phyloP scores from a whole-genome alignment of 1,140 invertebrate species.

The Aleiodes sp. region DNA sequence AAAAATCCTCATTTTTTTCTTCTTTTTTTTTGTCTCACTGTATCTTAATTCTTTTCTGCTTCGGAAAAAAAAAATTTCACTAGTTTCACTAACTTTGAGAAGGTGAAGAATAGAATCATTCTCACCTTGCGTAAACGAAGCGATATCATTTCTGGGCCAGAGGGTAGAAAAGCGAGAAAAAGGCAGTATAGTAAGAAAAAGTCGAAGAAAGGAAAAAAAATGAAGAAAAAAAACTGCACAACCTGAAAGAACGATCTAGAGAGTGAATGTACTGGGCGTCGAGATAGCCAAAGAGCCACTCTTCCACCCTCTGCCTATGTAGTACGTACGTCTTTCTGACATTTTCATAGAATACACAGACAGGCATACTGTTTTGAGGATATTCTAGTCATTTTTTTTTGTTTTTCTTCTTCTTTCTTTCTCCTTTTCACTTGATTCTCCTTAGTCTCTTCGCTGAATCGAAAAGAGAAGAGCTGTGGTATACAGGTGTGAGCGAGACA shows the following conservation, averaged over 20 bases:
- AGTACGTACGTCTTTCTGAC: conserved; percentile 10
- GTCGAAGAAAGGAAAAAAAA: neutral
- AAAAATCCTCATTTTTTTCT: conserved; percentile 39
- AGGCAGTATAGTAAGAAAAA: conserved; percentile 22
- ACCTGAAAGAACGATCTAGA: conserved; percentile 37
- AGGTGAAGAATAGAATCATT: neutral
- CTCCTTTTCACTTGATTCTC: neutral
- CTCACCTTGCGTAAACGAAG: conserved; percentile 30
- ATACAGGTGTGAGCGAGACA: neutral
- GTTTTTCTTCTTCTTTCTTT: neutral
- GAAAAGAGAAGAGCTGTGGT: neutral
- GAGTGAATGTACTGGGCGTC: conserved; percentile 45
- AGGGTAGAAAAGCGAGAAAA: conserved; percentile 23
- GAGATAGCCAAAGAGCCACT: conserved; percentile 33
- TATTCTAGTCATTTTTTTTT: neutral
- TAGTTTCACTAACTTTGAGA: too few species aligned
- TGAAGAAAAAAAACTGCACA: conserved; percentile 12
- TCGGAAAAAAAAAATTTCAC: too few species aligned
- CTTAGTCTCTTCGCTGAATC: neutral
- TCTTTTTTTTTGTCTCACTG: neutral
- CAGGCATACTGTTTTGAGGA: neutral
- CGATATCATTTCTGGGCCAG: conserved; percentile 19
- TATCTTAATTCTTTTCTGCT: too few species aligned
- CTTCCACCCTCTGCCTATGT: neutral
- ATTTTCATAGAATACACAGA: conserved; percentile 10